Base-by-base conservation (phyloP, 2,113 vertebrate genomes). In the Cyprinus carpio region DNA sequence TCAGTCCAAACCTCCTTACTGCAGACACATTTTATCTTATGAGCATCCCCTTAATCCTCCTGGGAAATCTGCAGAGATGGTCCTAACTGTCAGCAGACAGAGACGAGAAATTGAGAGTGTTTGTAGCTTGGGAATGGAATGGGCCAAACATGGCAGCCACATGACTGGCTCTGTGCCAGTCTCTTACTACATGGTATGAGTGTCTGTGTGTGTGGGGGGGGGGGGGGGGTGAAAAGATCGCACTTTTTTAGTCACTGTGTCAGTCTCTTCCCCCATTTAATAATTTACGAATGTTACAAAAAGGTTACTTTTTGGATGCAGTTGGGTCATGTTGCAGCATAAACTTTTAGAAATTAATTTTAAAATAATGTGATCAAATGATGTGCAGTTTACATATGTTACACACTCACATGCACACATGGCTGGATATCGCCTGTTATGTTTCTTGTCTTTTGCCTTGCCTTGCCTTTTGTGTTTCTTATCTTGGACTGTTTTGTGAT, bases 21-120 rank as follows among this genome's bases (percentile, higher is more conserved):
- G 91, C 91, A 78, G 91, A 92, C 93, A 91, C 87, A 90, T 93
- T 93, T 93, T 82, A 92, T 94, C 91, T 91, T 88, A 85, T 60
- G 34, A 85, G 89, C 69, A 25, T 91, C 91, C 92, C 91, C 15
- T 92, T 87, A 91, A 78, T 90, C 89, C 92, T 88, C 89, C 4
- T 83, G 92, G 91, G 92, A 93, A 92, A 92, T 92, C 92, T 92
- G n/a, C 90, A 90, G 91, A 87, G 91, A 92, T 93, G 92, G 92
- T 92, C 91, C 89, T 92, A 92, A 92, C 91, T 90, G 89, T 90
- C 86, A 49, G 83, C 58, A 64, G 40, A 76, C 88, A 83, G 40
- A 75, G 71, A 27, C 12, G 1, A 75, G 62, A 23, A 11, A 46
- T 76, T 3, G 0, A 74, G 60, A 46, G 62, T 40, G 31, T 78